phyloP scores from a whole-genome alignment of 2,113 vertebrate genomes.

The Cephalopterus ornatus region DNA sequence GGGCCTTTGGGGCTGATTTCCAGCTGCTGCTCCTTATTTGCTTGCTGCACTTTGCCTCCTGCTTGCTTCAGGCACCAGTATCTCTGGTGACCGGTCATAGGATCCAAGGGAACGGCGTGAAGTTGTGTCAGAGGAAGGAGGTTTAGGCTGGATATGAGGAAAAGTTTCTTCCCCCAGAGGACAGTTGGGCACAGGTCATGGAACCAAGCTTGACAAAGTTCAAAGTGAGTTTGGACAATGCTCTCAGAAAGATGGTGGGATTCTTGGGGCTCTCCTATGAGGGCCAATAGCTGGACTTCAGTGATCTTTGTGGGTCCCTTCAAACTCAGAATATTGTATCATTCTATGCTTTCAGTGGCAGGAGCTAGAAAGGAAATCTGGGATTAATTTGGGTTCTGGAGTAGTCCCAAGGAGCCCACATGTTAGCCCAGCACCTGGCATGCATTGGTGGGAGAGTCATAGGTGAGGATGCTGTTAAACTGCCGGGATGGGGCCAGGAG shows the following conservation, averaged over 20 bases:
- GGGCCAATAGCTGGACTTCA: not conserved
- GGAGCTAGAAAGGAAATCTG: not conserved
- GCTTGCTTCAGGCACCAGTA: not conserved
- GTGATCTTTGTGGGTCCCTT: not conserved
- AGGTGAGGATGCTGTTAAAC: rapidly evolving
- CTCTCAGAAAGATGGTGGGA: not conserved
- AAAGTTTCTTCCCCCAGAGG: not conserved
- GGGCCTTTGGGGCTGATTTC: not conserved
- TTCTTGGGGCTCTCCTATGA: not conserved
- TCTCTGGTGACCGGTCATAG: not conserved
- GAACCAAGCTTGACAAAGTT: not conserved
- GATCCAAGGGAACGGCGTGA: not conserved
- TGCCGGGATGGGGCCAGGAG: not conserved
- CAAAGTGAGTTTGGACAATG: not conserved
- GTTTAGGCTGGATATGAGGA: not conserved
- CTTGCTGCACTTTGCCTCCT: not conserved
- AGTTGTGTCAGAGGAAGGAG: not conserved
- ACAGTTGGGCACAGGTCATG: not conserved
- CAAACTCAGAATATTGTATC: not conserved
- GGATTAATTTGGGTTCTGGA: not conserved
- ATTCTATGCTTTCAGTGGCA: not conserved
- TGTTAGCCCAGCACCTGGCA: rapidly evolving
- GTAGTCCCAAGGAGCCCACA: not conserved
- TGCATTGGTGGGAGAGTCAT: not conserved
- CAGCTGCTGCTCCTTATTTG: not conserved